Evolutionary conservation across 1,140 invertebrate genomes (phyloP).

Genomic region (Leptopilina clavipes): DNA sequence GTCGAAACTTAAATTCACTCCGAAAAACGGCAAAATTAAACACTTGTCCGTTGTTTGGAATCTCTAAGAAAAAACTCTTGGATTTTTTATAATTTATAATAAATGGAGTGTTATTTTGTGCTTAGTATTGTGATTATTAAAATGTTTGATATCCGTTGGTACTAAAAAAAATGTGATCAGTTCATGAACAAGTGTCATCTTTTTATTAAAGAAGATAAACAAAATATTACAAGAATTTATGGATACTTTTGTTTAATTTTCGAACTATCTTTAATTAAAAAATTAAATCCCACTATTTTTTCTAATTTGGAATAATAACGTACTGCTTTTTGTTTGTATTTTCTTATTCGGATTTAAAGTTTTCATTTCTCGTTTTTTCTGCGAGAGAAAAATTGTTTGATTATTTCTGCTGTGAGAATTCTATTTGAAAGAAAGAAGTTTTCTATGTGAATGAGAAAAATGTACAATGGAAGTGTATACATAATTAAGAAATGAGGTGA

Average conservation of each 20-base stretch:
- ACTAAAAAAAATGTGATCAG: not conserved
- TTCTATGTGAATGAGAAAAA: not conserved
- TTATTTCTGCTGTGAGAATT: not conserved
- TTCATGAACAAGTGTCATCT: not conserved
- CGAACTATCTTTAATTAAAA: too few relatives aligned
- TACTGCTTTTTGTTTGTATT: too few relatives aligned
- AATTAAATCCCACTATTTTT: too few relatives aligned
- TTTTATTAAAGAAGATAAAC: too few relatives aligned
- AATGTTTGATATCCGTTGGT: not conserved
- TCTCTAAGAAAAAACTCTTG: not conserved
- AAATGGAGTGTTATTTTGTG: not conserved
- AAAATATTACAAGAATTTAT: not conserved
- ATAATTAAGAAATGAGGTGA: not conserved
- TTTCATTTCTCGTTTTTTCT: too few relatives aligned
- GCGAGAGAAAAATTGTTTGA: too few relatives aligned
- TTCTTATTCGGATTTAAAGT: too few relatives aligned
- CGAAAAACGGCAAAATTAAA: slow-evolving; percentile 39
- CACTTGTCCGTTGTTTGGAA: not conserved
- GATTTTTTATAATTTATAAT: not conserved
- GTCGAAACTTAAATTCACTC: slow-evolving; percentile 42
- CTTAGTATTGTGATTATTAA: not conserved
- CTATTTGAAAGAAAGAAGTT: not conserved
- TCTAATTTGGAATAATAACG: too few relatives aligned
- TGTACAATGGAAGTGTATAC: not conserved
- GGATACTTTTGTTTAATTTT: not conserved